Base-by-base conservation (phyloP, 2,888 invertebrate genomes). In the Drosophila diplacantha region DNA sequence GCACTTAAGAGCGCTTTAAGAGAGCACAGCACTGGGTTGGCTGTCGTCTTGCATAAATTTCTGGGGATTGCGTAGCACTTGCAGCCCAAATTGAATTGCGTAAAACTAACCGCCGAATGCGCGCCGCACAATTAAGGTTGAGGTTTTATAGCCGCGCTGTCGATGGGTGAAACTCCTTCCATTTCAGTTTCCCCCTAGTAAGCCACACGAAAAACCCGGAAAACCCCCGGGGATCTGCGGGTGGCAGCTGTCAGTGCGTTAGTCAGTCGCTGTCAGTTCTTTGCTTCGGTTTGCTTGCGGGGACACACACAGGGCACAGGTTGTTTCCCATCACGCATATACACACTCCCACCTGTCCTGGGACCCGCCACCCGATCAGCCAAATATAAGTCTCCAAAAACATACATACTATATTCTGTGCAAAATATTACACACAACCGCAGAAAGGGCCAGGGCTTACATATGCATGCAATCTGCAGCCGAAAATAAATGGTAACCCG, bases 101-200 rank as follows among this genome's bases (percentile, higher is more conserved):
- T 71, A 70, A 52, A 76, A 82, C 81, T 81, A 81, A 81, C 80
- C 80, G 80, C 83, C 71, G 78, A 82, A 81, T 76, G 73, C 74
- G 81, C 78, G 83, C 80, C 82, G 76, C 80, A 81, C 80, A 82
- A 81, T 81, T 81, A 81, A 81, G 81, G 75, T 73, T 81, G 80
- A 82, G 80, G 83, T 81, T 81, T 66, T 66, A 65, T 66, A 52
- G 65, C 59, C 59, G 58, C 66, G 59, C 58, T 63, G 64, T 63
- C 64, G 56, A 64, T 65, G 63, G 46, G 63, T 41, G 41, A 55
- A 14, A 37, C 26, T 35, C 18, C 20, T 14, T 47, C 22, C 49
- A 32, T 8, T 53, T 31, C 31, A 41, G 41, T 41, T 41, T 24
- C 29, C 37, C 38, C 34, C 26, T 5, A 12, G 29, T n/a, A 24